Evolutionary conservation across 2,113 vertebrate species (phyloP), one percentile per base, ranked within the genome.

Genomic region (Colius striatus): DNA sequence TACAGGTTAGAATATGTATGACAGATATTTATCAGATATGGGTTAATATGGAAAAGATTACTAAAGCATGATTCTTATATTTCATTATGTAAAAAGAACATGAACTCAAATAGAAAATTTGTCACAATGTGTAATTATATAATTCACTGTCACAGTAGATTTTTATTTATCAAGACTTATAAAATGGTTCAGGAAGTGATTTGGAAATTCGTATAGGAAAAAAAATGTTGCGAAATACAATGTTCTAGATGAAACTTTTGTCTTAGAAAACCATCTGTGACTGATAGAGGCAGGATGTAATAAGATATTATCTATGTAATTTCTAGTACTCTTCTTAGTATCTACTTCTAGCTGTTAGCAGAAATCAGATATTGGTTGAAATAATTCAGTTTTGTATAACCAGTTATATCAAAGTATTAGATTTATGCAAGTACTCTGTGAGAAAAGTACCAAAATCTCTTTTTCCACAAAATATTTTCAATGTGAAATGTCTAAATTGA

Each of bases 1-100:
- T 29, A 3, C 0, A 1, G 54, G 10, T 29, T 10, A 6, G 65
- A 18, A 13, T 60, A 65, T 19, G 9, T 55, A 16, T 2, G 13
- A 45, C 19, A 70, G 10, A n/a, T 58, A 58, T 54, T 63, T 83
- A 36, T 63, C 20, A 73, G 11, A 10, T 34, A 22, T 32, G 16
- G 2, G 13, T 16, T 65, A 65, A 47, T 62, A 61, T 17, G 21
- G 32, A 79, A 72, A 91, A 76, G 2, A 4, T 62, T 14, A 72
- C 67, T 53, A 76, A 81, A 58, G 6, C 11, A 62, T 21, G 5
- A 23, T 9, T 48, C 4, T 62, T 84, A 76, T 48, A 80, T 87
- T 61, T 16, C 8, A 53, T 32, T 23, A 11, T 38, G 7, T 10
- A 80, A 71, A 23, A 70, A 70, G 32, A 53, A 57, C 16, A 57